A percentile compares a stretch with the other conserved stretches of the same genome.
Evolutionary conservation across 2,888 invertebrate species (phyloP).

Genomic region (Xestia c-nigrum): DNA sequence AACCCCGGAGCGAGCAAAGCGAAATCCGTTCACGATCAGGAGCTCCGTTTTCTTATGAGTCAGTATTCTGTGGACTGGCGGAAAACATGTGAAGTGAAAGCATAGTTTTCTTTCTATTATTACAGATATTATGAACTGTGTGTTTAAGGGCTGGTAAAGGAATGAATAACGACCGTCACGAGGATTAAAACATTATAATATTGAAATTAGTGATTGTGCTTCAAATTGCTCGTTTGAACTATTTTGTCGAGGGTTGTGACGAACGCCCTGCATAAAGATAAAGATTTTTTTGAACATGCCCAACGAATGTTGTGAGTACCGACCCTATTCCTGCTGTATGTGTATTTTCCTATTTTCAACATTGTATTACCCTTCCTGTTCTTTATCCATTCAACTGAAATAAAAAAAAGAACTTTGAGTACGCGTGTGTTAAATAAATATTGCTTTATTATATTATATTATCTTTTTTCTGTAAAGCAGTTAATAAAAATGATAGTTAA

Average conservation of each 20-base stretch:
- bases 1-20: slow-evolving; percentile 66
- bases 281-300: slow-evolving; percentile 14
- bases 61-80: slow-evolving; percentile 46
- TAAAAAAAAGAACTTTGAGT: background rate
- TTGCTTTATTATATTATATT: no score
- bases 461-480: background rate
- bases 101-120: background rate
- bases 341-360: slow-evolving; percentile 19
- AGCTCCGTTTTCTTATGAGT: slow-evolving; percentile 50
- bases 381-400: slow-evolving; percentile 43
- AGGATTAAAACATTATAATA: background rate
- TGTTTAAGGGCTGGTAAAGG: background rate
- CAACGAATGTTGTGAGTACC: slow-evolving; percentile 49
- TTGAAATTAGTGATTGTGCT: slow-evolving; percentile 57
- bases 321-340: slow-evolving; percentile 23
- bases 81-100: background rate
- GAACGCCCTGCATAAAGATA: slow-evolving; percentile 68
- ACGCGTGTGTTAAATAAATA: background rate
- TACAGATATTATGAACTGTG: background rate
- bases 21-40: slow-evolving; percentile 58
- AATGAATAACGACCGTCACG: background rate
- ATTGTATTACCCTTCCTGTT: slow-evolving; percentile 24
- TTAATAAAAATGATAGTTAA: background rate
- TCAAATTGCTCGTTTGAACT: slow-evolving; percentile 57
- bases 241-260: slow-evolving; percentile 64